A percentile compares a stretch with the other conserved stretches of the same genome.
Conservation (phyloP, 2,113 vertebrate genomes). For the Sylvia atricapilla region DNA sequence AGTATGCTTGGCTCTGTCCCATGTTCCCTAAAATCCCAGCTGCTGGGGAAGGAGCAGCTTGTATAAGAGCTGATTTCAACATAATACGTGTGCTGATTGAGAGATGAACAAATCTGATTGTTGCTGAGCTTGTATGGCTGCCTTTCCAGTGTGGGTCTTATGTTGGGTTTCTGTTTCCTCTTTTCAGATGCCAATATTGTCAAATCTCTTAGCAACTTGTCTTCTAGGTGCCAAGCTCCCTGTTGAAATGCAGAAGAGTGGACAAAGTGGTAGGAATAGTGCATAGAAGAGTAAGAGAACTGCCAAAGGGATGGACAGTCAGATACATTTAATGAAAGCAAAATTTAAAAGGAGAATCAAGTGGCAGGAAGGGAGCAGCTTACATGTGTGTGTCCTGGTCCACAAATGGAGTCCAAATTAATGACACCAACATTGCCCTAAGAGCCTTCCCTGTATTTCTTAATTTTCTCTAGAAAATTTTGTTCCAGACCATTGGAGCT, state of each 20-base stretch:
- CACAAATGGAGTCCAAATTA: not conserved
- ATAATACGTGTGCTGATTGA: constrained; percentile 48
- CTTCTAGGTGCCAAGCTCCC: not conserved
- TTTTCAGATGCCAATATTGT: not conserved
- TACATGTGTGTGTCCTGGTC: not conserved
- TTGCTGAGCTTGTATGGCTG: not conserved
- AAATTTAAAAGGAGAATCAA: not conserved
- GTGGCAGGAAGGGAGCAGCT: not conserved
- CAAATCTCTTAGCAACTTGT: not conserved
- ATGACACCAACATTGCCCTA: accelerated
- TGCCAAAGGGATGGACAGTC: not conserved
- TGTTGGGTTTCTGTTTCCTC: not conserved
- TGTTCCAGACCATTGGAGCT: not conserved
- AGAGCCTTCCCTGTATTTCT: not conserved
- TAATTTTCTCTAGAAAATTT: not conserved
- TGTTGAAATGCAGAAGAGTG: not conserved
- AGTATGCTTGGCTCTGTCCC: constrained; percentile 27
- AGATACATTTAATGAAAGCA: not conserved
- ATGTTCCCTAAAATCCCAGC: constrained; percentile 48
- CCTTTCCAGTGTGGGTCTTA: not conserved
- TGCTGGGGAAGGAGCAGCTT: constrained; percentile 38
- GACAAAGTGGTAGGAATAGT: not conserved
- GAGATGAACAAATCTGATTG: not conserved
- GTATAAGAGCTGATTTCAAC: constrained; percentile 30
- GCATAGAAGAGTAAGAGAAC: not conserved